These are phyloP conservation scores for Drosophila insularis DNA, from an alignment of 1,140 invertebrate genomes.

Conservation along the genomic window DNA sequence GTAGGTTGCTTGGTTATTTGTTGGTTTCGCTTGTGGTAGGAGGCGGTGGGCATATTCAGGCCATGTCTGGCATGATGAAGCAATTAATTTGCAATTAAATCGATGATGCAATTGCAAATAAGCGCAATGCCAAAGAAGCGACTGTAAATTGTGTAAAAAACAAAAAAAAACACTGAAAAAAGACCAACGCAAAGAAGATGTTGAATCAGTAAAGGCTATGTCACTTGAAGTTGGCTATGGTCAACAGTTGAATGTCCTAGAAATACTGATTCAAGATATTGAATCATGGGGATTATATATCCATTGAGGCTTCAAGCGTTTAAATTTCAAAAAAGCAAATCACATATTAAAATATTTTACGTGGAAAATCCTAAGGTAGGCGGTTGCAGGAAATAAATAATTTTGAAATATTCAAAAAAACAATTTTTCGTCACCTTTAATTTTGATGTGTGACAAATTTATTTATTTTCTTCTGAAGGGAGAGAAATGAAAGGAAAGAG, in stretches of 20 bases:
- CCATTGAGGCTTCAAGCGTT: too few relatives aligned
- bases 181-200: constrained; percentile 1
- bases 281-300: too few relatives aligned
- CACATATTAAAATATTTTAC: too few relatives aligned
- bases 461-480: too few relatives aligned
- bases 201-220: background rate
- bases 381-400: too few relatives aligned
- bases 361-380: too few relatives aligned
- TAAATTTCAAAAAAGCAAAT: too few relatives aligned
- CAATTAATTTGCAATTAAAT: constrained; percentile 82
- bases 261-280: background rate
- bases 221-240: background rate
- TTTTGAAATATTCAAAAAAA: too few relatives aligned
- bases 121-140: constrained; percentile 59
- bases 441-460: too few relatives aligned
- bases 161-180: background rate
- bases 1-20: constrained; percentile 13
- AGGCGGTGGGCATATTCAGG: constrained; percentile 50
- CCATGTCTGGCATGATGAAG: constrained; percentile 63
- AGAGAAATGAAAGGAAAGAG: too few relatives aligned
- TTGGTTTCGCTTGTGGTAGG: constrained; percentile 7
- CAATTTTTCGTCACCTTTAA: too few relatives aligned
- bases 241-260: constrained; percentile 22
- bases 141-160: constrained; percentile 48
- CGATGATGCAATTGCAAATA: constrained; percentile 77